Base-by-base conservation (phyloP, 2,888 invertebrate species). In the Pandemis corylana region DNA sequence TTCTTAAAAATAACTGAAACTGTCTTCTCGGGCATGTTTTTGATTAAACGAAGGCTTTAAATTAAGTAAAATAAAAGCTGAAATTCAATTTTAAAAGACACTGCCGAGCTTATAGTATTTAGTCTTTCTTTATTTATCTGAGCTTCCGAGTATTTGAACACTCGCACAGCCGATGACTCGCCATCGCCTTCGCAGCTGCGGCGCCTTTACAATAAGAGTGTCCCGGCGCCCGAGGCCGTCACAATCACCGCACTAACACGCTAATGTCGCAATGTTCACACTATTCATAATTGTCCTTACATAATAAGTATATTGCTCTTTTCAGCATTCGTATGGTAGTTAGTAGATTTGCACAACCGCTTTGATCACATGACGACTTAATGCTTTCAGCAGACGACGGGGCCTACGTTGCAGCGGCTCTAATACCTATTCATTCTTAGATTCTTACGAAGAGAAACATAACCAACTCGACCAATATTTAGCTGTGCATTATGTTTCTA, bases 271-370 rank as follows among this genome's bases (percentile, higher is more conserved):
- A 90, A 90, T 81, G 77, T 89, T 91, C 91, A 86, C 92, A 90
- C 90, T 89, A 89, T 86, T 91, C 89, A 89, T 87, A 88, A 89
- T 85, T 83, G 88, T 92, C 88, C 90, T 84, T 91, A 87, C 92
- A 92, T 86, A 81, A 86, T 91, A 36, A 36, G 28, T 36, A 90
- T 90, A 85, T 85, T 87, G 83, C 86, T 61, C 42, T 69, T 74
- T 74, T 68, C 73, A 49, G 51, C 64, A 28, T 12, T 65, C 61
- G 53, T 46, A 65, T n/a, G 64, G 63, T 46, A 56, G 6, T 46
- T 64, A 72, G 53, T 64, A 63, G 46, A 63, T 62, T 73, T 69
- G 49, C 56, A 51, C 68, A 73, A 73, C 68, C 13, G 68, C 46
- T 63, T 56, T 56, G 20, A 20, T 56, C 56, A 56, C 56, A 56